Base-by-base conservation (phyloP, 1,140 invertebrate species). In the Anadara kagoshimensis region DNA sequence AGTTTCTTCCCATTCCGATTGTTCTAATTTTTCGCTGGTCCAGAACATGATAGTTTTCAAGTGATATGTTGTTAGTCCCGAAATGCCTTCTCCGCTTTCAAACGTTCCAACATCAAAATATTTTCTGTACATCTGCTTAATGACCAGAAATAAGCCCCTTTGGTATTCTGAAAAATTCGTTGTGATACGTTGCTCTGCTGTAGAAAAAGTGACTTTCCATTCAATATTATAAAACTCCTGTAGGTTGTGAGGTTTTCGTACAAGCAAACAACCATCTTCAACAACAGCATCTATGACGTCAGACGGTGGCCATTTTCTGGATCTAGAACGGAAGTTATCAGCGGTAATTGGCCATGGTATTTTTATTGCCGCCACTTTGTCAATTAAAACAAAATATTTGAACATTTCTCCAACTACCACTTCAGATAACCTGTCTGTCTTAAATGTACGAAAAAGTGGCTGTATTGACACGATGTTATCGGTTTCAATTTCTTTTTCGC, bases 291-390 rank as follows among this genome's bases (percentile, higher is more conserved):
- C 43, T 22, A 68, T 43, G 7, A 58, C n/a, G 8, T 18, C 22
- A 18, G 36, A 2, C 16, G 44, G 36, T 26, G 66, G 66, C 66
- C 66, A 68, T 58, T 68, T 58, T 18, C 56, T 22, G 8, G 36
- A 0, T 26, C 66, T 44, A n/a, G 41, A 58, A 18, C 29, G 8
- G 41, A 58, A 68, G 24, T 56, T 12, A 7, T 41, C 26, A 11
- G 41, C 18, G 20, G 11, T n/a, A n/a, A 7, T 12, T 5, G 54
- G 66, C 56, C 66, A 68, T 1, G 66, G 66, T 5, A 26, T 43
- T 68, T 47, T 68, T 14, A 68, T 24, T 7, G 66, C 41, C 10
- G 54, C 43, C 11, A 68, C 66, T 68, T 58, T 68, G n/a, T 68
- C 66, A 16, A 68, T 29, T 16, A 68, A 58, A 24, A 68, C 36